Base-by-base conservation (phyloP, 2,113 vertebrate genomes). In the Hypocryptadius cinnamomeus region DNA sequence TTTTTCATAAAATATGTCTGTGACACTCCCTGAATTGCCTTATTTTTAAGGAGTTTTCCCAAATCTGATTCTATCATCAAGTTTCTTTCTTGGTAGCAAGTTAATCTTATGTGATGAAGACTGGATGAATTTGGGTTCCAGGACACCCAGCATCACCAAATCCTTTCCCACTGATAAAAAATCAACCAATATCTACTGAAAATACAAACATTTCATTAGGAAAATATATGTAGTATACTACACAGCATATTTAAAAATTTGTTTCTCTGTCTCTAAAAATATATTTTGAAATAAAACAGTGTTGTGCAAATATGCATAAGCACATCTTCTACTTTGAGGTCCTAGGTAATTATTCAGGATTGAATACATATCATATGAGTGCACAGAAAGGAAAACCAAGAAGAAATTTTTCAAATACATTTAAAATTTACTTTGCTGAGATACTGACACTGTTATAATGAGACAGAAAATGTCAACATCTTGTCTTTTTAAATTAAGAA, bases 161-260 rank as follows among this genome's bases (percentile, higher is more conserved):
- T 61, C 47, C 18, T 50, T 56, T 59, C 10, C 9, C 35, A 45
- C 33, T 42, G 51, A 59, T 2, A 89, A 57, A 61, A 59, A 80
- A 63, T 30, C 20, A 61, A 19, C 30, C 0, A 1, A 44, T 47
- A 83, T 27, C 14, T 40, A 17, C 10, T 2, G 1, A 37, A 74
- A 50, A 66, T 57, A 48, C 0, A 0, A 74, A 25, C 7, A 66
- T 71, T 64, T 81, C 51, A 16, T 5, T 5, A 18, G 1, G 5
- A 31, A 89, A 78, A 60, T 45, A 8, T n/a, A 84, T 42, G 15
- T 27, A 66, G 19, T 27, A 56, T 19, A 27, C 13, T 6, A 8
- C 27, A 31, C 15, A 51, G 27, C 21, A 31, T 59, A 77, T 31
- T 79, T 86, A n/a, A 50, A 30, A 37, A n/a, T 0, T 0, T 59